Percentiles rank a stretch among this genome's conserved stretches.
These are phyloP conservation scores for Cassiopea xamachana DNA, from an alignment of 30 jellyfish, hydroid and myxozoan genomes.

Conservation along the genomic window DNA sequence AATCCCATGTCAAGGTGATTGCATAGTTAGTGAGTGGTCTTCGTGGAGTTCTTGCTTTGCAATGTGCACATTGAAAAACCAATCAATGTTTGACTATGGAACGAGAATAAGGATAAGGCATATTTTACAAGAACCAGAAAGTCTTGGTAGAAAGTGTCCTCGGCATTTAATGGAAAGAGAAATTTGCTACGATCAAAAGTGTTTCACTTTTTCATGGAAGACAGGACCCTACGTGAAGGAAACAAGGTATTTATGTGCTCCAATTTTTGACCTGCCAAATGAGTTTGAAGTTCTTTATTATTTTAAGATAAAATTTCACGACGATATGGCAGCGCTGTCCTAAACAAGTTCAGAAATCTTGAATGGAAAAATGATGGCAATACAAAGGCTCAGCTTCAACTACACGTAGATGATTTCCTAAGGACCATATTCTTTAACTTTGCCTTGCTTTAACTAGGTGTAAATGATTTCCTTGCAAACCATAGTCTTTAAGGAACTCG, in stretches of 20 bases:
- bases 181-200: conserved; percentile 33
- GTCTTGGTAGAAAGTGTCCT: conserved; percentile 44
- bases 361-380: too few species aligned
- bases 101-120: conserved; percentile 52
- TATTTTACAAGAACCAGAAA: conserved; percentile 18
- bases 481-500: too few species aligned
- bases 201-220: conserved; percentile 68
- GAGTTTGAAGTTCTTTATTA: not conserved
- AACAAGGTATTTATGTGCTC: conserved; percentile 29
- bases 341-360: too few species aligned
- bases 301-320: too few species aligned
- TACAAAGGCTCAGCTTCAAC: too few species aligned
- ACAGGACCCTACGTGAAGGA: conserved; percentile 24
- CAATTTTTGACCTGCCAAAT: not conserved
- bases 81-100: conserved; percentile 49
- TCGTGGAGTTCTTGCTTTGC: conserved; percentile 72
- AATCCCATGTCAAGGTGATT: conserved; percentile 60
- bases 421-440: too few species aligned
- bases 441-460: too few species aligned
- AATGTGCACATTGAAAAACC: conserved; percentile 46
- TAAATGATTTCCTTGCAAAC: too few species aligned
- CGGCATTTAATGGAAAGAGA: conserved; percentile 26
- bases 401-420: too few species aligned
- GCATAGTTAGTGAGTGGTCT: conserved; percentile 59
- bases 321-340: too few species aligned